phyloP scores from a whole-genome alignment of 2,797 vertebrate species.

The Pipistrellus pygmaeus region DNA sequence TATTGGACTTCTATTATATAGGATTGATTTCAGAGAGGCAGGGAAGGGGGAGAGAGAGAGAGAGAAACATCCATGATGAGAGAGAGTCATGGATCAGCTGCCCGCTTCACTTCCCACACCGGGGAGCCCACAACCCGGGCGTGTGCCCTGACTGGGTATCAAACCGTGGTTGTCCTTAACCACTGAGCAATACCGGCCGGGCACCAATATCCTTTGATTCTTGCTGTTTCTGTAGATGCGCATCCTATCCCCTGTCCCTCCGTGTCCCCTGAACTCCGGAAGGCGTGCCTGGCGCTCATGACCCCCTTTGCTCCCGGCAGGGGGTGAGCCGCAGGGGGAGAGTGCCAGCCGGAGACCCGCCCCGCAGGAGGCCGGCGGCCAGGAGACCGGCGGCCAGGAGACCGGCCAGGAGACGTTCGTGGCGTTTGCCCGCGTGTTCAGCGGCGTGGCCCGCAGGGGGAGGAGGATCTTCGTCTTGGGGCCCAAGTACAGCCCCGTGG shows the following conservation, averaged over 20 bases:
- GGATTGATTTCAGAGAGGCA: too few species aligned
- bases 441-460: slow-evolving; percentile 91
- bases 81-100: too few species aligned
- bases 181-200: too few species aligned
- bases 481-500: slow-evolving; percentile 95
- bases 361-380: slow-evolving; percentile 85
- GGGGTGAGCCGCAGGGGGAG: slow-evolving; percentile 84
- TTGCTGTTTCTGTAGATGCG: not conserved
- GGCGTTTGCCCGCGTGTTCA: slow-evolving; percentile 97
- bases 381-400: slow-evolving; percentile 88
- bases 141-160: too few species aligned
- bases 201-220: not conserved
- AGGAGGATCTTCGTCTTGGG: slow-evolving; percentile 95
- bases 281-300: not conserved
- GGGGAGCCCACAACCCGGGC: too few species aligned
- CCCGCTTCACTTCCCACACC: too few species aligned
- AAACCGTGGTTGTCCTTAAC: too few species aligned
- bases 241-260: not conserved
- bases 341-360: slow-evolving; percentile 72
- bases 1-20: too few species aligned
- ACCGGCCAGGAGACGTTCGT: slow-evolving; percentile 91
- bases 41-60: too few species aligned
- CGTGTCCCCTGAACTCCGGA: not conserved
- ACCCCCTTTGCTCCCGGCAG: slow-evolving; percentile 81
- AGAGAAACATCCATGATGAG: too few species aligned